phyloP scores from a whole-genome alignment of 2,797 vertebrate genomes.

The Cetoscarus ocellatus region DNA sequence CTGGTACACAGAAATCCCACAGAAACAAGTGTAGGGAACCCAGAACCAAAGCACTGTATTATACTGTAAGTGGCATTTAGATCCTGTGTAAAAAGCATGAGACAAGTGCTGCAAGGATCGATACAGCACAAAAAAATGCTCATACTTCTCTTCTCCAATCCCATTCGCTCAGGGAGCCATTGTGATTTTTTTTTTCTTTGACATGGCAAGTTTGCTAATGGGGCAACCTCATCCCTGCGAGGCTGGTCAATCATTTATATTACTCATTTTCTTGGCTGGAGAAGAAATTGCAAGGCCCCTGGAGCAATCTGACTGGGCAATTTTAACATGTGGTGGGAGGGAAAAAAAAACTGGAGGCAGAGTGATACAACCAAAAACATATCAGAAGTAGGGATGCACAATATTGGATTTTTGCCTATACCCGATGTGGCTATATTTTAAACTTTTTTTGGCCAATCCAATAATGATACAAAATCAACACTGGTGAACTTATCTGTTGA shows the following conservation, averaged over 20 bases:
- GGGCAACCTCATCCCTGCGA: constrained; percentile 67
- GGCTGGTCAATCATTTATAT: constrained; percentile 82
- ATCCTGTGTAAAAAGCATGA: constrained; percentile 85
- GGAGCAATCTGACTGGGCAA: constrained; percentile 65
- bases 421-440: no score
- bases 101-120: constrained; percentile 73
- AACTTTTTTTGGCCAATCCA: no score
- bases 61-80: constrained; percentile 81
- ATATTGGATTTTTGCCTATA: no score
- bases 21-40: no score
- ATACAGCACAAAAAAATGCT: constrained; percentile 76
- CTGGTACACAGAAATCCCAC: constrained; percentile 50
- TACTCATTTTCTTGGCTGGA: constrained; percentile 78
- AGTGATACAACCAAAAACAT: no score
- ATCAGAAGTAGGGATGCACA: no score
- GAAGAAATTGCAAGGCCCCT: constrained; percentile 55
- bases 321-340: constrained; percentile 66
- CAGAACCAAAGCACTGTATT: constrained; percentile 72
- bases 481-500: no score
- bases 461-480: no score
- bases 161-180: constrained; percentile 63
- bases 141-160: constrained; percentile 74
- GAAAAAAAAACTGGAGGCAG: no score
- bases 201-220: constrained; percentile 77
- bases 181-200: constrained; percentile 61